Conservation (phyloP, 2,888 invertebrate species). For the Meghimatium bilineatum region DNA sequence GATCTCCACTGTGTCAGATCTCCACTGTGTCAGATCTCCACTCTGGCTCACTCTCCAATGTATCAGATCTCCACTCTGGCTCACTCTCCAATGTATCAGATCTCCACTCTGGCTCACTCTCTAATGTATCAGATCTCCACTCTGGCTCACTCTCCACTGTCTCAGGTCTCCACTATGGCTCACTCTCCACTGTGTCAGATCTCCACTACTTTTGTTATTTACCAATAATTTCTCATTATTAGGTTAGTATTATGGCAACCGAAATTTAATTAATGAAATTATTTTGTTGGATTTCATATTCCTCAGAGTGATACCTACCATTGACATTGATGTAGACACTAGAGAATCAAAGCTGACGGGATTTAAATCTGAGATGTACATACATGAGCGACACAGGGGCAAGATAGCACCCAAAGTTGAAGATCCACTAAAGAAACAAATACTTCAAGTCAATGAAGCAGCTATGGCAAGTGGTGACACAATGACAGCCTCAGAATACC, state of each 20-base stretch:
- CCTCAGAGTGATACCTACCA: conserved; percentile 63
- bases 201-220: no score
- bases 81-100: no score
- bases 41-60: background rate
- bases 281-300: conserved; percentile 57
- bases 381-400: conserved; percentile 64
- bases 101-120: no score
- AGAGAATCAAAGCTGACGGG: conserved; percentile 59
- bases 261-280: no score
- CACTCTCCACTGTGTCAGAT: background rate
- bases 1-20: conserved; percentile 59
- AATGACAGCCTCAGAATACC: conserved; percentile 24
- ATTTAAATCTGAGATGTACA: conserved; percentile 67
- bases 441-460: background rate
- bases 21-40: conserved; percentile 54
- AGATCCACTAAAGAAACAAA: conserved; percentile 1
- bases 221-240: no score
- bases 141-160: conserved; percentile 57
- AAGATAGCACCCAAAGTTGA: conserved; percentile 34
- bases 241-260: no score
- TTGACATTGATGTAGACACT: conserved; percentile 63
- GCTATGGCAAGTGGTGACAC: conserved; percentile 37
- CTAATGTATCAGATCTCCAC: no score
- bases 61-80: background rate
- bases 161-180: background rate